Conservation (phyloP, 2,797 vertebrate species). For the Megalops cyprinoides region DNA sequence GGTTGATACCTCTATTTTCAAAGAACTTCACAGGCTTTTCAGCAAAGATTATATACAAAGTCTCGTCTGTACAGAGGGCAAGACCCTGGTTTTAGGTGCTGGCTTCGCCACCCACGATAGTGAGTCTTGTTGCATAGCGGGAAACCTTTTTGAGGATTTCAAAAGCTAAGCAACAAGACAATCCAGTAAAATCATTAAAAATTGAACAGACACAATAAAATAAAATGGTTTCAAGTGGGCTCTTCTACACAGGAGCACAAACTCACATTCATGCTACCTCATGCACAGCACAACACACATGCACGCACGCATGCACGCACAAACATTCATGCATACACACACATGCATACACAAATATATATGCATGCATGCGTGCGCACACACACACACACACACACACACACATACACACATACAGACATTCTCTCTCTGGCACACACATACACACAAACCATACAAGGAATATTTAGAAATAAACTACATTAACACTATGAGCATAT, state of each 20-base stretch:
- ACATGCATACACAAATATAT: constrained; percentile 23
- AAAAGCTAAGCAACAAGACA: constrained; percentile 73
- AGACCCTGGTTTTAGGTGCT: constrained; percentile 74
- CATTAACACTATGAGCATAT: constrained; percentile 77
- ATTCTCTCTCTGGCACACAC: too few species aligned
- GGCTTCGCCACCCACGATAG: constrained; percentile 74
- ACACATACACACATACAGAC: constrained; percentile 44
- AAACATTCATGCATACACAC: constrained; percentile 33
- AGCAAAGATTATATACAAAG: constrained; percentile 85
- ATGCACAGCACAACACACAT: constrained; percentile 22
- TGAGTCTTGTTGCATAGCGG: constrained; percentile 73
- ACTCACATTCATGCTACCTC: constrained; percentile 48
- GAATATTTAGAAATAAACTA: constrained; percentile 66
- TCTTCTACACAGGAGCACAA: constrained; percentile 61
- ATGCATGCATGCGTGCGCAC: constrained; percentile 45
- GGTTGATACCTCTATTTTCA: constrained; percentile 83
- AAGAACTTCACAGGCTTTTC: constrained; percentile 84
- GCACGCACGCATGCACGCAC: constrained; percentile 55
- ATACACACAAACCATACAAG: constrained; percentile 42
- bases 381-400: constrained; percentile 65
- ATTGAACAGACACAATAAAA: constrained; percentile 42
- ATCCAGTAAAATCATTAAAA: constrained; percentile 76
- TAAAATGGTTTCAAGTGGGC: constrained; percentile 62
- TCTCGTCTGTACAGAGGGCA: constrained; percentile 77
- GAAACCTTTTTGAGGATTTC: constrained; percentile 72